Conservation (phyloP, 2,113 vertebrate genomes). For the Tursiops truncatus region DNA sequence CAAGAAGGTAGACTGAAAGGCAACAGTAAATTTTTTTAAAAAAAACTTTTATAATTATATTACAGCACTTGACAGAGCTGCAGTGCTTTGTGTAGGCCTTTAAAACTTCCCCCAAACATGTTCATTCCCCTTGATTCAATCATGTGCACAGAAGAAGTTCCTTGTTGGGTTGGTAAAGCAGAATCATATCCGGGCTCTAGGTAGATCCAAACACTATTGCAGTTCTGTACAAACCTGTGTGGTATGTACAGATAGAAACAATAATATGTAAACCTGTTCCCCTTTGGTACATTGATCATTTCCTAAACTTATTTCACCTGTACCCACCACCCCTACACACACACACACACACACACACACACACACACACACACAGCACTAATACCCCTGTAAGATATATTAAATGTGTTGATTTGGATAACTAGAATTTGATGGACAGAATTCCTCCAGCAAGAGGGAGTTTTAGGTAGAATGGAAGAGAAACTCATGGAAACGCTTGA, state of each 20-base stretch:
- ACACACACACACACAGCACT: no score
- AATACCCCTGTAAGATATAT: neutral
- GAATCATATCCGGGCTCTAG: neutral
- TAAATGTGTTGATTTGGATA: neutral
- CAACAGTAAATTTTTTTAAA: neutral
- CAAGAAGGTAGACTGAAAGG: neutral
- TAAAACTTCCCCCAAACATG: neutral
- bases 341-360: neutral
- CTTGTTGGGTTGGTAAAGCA: neutral
- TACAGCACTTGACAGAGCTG: neutral
- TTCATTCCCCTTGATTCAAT: neutral
- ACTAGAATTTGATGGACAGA: neutral
- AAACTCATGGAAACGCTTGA: neutral
- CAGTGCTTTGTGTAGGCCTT: neutral
- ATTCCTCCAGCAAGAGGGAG: neutral
- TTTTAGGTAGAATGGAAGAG: neutral
- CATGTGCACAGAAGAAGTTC: neutral
- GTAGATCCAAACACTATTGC: fast-evolving
- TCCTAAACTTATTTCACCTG: neutral
- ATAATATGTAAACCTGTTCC: neutral
- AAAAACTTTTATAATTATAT: neutral
- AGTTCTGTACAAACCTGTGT: neutral
- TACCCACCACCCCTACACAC: neutral
- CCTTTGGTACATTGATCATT: neutral
- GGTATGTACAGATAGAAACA: neutral